Conservation (phyloP, 2,113 vertebrate species). For the Clarias batrachus region DNA sequence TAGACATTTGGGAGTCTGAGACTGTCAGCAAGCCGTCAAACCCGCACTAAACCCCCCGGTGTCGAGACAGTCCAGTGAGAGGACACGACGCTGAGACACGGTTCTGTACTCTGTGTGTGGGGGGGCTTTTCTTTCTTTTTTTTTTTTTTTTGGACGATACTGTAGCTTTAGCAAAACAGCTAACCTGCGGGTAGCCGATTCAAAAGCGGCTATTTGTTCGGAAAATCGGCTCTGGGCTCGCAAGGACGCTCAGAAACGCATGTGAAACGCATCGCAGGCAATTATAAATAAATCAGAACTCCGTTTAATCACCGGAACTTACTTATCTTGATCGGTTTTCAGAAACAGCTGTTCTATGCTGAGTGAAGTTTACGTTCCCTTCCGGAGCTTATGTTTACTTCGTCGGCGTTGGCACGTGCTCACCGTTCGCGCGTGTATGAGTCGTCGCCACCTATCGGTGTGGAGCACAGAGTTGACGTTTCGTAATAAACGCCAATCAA, state of each 20-base stretch:
- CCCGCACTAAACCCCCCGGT: neutral
- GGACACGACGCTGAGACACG: neutral
- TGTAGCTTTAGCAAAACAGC: conserved; percentile 22
- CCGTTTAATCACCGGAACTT: conserved; percentile 53
- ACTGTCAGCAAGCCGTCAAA: neutral
- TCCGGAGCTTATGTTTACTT: conserved; percentile 64
- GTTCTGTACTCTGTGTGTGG: neutral
- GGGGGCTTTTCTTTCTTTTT: too few relatives aligned
- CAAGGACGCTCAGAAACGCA: neutral
- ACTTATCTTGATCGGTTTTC: conserved; percentile 68
- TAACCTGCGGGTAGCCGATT: conserved; percentile 1
- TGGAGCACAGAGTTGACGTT: neutral
- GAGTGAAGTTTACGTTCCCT: conserved; percentile 75
- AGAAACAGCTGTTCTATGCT: conserved; percentile 74
- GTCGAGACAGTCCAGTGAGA: neutral
- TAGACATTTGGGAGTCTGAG: neutral
- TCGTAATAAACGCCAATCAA: too few relatives aligned
- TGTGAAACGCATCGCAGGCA: neutral
- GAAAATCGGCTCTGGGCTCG: neutral
- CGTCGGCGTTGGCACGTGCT: neutral
- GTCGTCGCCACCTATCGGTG: conserved; percentile 19
- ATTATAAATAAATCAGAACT: neutral
- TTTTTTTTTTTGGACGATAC: neutral
- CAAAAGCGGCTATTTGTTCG: neutral
- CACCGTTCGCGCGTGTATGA: neutral